Base-by-base conservation (phyloP, 2,888 invertebrate genomes). In the Dyspetes luteomarginatus region DNA sequence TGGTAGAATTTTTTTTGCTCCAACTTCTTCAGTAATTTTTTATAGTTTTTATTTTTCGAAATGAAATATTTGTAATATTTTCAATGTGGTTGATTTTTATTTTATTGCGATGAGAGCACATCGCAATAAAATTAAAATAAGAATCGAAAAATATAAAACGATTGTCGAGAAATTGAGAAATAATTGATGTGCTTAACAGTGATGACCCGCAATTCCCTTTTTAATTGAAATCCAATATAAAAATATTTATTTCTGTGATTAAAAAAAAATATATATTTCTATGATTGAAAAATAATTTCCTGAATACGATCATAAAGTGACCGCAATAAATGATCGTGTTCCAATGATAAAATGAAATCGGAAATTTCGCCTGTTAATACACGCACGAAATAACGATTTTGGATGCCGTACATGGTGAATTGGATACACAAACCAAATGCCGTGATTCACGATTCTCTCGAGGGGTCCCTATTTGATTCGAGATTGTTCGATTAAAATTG, bases 401-500 rank as follows among this genome's bases (percentile, higher is more conserved):
- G 43, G 15, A 5, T n/a, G 0, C 9, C 7, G 55, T 12, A 52
- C 43, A 50, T 41, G 50, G 58, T 36, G 19, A 7, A 15, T 17
- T 12, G 48, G 22, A 36, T 52, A 52, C 52, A 60, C 65, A 78
- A 60, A 67, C 67, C 28, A 60, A 58, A 64, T 52, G 48, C 48
- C 58, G 69, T 41, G 30, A 19, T 15, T n/a, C n/a, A 48, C 22
- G 45, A 24, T 48, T 64, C 48, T 36, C n/a, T 17, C n/a, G 36
- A 2, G 7, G 7, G 7, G 24, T 17, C 41, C 48, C 58, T 5
- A 65, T 73, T 73, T 62, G 43, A 78, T 68, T 78, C 7, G 26
- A 28, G 30, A 26, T 45, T 73, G 73, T 73, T 78, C 55, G 45
- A 73, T 78, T 73, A 68, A 55, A 73, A 74, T 64, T 73, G 68